phyloP scores from a whole-genome alignment of 53 echinoderm and acorn worm genomes.

The Luidia sarsii region DNA sequence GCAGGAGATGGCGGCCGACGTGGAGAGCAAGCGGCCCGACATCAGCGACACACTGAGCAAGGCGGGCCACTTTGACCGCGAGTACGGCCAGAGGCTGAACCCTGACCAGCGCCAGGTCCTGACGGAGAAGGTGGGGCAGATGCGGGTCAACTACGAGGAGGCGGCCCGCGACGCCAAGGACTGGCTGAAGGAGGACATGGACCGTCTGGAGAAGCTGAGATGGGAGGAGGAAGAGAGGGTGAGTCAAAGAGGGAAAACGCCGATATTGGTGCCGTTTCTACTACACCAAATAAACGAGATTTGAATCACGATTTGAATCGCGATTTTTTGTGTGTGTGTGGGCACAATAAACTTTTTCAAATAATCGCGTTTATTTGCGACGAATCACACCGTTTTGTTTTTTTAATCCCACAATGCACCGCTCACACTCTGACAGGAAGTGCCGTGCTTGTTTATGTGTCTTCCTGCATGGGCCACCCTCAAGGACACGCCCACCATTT shows the following conservation, averaged over 20 bases:
- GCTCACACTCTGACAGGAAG: too few relatives aligned
- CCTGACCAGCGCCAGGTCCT: slow-evolving; percentile 87
- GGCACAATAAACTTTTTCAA: too few relatives aligned
- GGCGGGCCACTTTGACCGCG: slow-evolving; percentile 91
- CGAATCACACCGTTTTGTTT: too few relatives aligned
- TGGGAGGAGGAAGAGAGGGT: slow-evolving; percentile 93
- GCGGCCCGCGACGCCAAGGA: slow-evolving; percentile 71
- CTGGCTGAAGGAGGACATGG: slow-evolving; percentile 72
- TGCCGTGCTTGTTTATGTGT: too few relatives aligned
- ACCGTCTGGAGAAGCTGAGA: slow-evolving; percentile 67
- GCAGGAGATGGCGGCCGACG: slow-evolving; percentile 57
- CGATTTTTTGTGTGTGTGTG: too few relatives aligned
- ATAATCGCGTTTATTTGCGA: too few relatives aligned
- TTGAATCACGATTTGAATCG: too few relatives aligned
- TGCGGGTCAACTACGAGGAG: slow-evolving; percentile 68
- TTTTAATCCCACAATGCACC: too few relatives aligned
- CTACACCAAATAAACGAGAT: too few relatives aligned
- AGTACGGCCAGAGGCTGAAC: slow-evolving; percentile 78
- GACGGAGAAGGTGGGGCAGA: slow-evolving; percentile 78
- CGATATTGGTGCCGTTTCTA: too few relatives aligned
- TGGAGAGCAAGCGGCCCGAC: slow-evolving; percentile 78
- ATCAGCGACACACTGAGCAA: slow-evolving; percentile 87
- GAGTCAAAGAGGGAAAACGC: slow-evolving; percentile 21
- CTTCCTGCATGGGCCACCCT: too few relatives aligned
- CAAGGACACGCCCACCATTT: too few relatives aligned